phyloP scores from a whole-genome alignment of 2,888 invertebrate species.

The Dascillus cervinus region DNA sequence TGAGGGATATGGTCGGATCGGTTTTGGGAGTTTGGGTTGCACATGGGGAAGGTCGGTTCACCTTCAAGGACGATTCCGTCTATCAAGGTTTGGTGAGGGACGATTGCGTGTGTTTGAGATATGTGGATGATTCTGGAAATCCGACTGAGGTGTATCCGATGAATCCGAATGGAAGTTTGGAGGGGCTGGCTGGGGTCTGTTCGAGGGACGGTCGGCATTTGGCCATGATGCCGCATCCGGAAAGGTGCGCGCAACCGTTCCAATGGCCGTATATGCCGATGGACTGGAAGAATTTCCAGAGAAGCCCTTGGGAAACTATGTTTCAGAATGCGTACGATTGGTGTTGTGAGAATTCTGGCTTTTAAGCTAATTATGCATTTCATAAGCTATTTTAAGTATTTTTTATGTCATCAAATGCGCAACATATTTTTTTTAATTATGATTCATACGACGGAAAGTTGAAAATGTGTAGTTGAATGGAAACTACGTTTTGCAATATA shows the following conservation, averaged over 20 bases:
- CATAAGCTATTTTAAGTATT: too few relatives aligned
- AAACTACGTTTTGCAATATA: too few relatives aligned
- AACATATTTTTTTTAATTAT: too few relatives aligned
- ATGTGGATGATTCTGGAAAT: conserved; percentile 66
- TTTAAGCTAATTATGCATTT: too few relatives aligned
- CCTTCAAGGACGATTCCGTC: conserved; percentile 47
- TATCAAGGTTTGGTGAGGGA: conserved; percentile 46
- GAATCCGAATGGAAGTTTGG: conserved; percentile 87
- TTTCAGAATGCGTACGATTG: conserved; percentile 83
- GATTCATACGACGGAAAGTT: too few relatives aligned
- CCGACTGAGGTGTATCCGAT: conserved; percentile 76
- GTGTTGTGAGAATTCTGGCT: conserved; percentile 40
- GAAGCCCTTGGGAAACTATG: conserved; percentile 87
- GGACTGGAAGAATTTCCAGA: conserved; percentile 45
- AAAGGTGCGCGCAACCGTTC: conserved; percentile 82
- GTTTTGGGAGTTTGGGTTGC: conserved; percentile 92
- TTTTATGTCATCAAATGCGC: too few relatives aligned
- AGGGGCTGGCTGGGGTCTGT: conserved; percentile 84
- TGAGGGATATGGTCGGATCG: conserved; percentile 81
- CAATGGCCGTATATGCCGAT: conserved; percentile 74
- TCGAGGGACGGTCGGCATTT: conserved; percentile 88
- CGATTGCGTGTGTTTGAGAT: conserved; percentile 65
- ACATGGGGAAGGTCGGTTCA: conserved; percentile 88
- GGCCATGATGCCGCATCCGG: conserved; percentile 99
- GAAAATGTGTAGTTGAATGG: too few relatives aligned